phyloP scores from a whole-genome alignment of 2,797 vertebrate genomes.

The Sebastes vulpes region DNA sequence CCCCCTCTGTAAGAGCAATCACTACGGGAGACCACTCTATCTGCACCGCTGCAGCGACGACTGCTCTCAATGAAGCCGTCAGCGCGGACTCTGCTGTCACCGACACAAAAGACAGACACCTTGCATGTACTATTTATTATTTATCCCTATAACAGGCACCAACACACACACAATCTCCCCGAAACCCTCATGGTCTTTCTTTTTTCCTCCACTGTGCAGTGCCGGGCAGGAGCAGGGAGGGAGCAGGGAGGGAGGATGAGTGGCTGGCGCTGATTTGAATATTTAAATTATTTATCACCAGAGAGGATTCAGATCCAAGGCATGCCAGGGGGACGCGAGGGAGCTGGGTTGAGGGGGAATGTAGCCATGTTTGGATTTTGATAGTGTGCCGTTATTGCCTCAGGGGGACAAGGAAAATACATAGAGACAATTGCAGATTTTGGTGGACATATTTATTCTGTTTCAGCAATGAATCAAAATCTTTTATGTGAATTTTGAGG shows the following conservation, averaged over 20 bases:
- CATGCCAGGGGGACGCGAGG: constrained; percentile 30
- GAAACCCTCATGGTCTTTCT: constrained; percentile 59
- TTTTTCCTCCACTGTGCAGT: constrained; percentile 65
- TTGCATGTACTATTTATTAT: constrained; percentile 42
- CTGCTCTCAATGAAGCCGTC: constrained; percentile 76
- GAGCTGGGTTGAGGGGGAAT: constrained; percentile 26
- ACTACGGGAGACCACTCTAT: constrained; percentile 75
- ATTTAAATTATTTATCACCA: constrained; percentile 80
- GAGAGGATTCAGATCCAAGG: constrained; percentile 44
- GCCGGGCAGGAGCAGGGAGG: constrained; percentile 40
- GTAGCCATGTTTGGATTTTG: constrained; percentile 36
- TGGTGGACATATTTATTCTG: not conserved
- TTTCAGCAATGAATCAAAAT: not conserved
- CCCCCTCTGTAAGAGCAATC: constrained; percentile 69
- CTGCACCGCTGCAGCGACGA: constrained; percentile 53
- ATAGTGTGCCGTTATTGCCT: constrained; percentile 15
- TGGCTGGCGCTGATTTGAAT: constrained; percentile 76
- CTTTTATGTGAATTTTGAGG: not conserved
- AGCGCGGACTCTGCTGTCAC: constrained; percentile 33
- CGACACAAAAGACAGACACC: constrained; percentile 37
- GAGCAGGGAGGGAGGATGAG: constrained; percentile 54
- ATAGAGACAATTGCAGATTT: not conserved
- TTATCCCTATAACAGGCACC: not conserved
- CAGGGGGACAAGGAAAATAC: not conserved
- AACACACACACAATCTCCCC: constrained; percentile 7